A percentile compares a stretch with the other conserved stretches of the same genome.
These are phyloP conservation scores for Parasteatoda tepidariorum DNA, from an alignment of 1,140 invertebrate genomes.

Conservation along the genomic window DNA sequence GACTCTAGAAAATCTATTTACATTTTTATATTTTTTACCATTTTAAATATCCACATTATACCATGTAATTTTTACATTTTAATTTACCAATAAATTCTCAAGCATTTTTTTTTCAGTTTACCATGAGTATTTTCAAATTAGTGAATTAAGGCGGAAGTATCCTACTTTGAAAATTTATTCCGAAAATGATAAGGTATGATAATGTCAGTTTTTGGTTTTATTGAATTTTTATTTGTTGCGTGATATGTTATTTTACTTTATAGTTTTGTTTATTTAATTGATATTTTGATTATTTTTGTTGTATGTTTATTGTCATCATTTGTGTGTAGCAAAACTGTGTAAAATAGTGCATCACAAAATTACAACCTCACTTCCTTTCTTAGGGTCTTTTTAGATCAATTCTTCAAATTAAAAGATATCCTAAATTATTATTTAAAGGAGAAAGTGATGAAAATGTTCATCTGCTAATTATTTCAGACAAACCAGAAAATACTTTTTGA, in stretches of 20 bases:
- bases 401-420: too few species aligned
- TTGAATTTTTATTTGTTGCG: background rate
- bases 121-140: conserved; percentile 70
- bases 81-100: too few species aligned
- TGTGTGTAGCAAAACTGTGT: background rate
- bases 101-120: too few species aligned
- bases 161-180: conserved; percentile 69
- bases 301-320: background rate
- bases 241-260: background rate
- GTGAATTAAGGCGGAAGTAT: conserved; percentile 72
- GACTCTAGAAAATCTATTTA: background rate
- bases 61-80: too few species aligned
- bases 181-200: conserved; percentile 66
- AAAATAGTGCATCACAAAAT: background rate
- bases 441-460: too few species aligned
- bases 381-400: too few species aligned
- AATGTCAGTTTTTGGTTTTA: background rate
- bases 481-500: too few species aligned
- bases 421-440: too few species aligned
- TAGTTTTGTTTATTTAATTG: background rate
- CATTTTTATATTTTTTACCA: background rate
- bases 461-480: too few species aligned
- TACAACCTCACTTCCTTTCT: too few species aligned
- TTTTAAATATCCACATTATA: background rate
- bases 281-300: background rate